These are phyloP conservation scores for Onthophagus taurus DNA, from an alignment of 1,140 invertebrate genomes.

Conservation along the genomic window DNA sequence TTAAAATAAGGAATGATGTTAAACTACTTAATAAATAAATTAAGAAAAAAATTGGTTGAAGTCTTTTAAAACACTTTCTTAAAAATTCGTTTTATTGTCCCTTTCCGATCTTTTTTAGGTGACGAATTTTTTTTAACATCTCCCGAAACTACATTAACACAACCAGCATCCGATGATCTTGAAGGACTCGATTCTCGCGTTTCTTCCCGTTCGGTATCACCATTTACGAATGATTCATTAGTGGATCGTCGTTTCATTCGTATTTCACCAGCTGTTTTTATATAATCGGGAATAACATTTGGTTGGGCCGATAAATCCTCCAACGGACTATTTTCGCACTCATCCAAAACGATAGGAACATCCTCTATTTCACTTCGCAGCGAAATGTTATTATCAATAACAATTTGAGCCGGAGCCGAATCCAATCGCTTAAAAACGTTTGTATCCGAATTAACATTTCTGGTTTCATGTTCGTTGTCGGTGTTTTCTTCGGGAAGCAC, in stretches of 20 bases:
- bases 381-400: slow-evolving; percentile 20
- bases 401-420: slow-evolving; percentile 14
- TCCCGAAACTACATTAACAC: slow-evolving; percentile 17
- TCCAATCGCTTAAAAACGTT: slow-evolving; percentile 17
- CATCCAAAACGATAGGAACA: slow-evolving; percentile 33
- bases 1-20: no score
- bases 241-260: slow-evolving; percentile 13
- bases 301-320: slow-evolving; percentile 15
- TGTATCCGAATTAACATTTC: slow-evolving; percentile 1
- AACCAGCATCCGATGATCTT: slow-evolving; percentile 17
- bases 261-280: slow-evolving; percentile 21
- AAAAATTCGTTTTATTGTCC: slow-evolving; percentile 30
- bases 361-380: slow-evolving; percentile 26
- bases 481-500: slow-evolving; percentile 31
- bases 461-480: not conserved
- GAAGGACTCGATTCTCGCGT: slow-evolving; percentile 16
- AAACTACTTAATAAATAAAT: no score
- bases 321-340: slow-evolving; percentile 30
- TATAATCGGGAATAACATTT: slow-evolving; percentile 20
- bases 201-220: slow-evolving; percentile 15
- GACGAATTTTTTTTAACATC: slow-evolving; percentile 14
- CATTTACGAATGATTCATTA: no score
- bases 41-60: not conserved
- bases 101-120: slow-evolving; percentile 30
- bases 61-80: slow-evolving; percentile 29